Percentiles rank a stretch among this genome's conserved stretches.
These are phyloP conservation scores for Hirtodrosophila histrioides DNA, from an alignment of 2,888 invertebrate species.

Conservation along the genomic window DNA sequence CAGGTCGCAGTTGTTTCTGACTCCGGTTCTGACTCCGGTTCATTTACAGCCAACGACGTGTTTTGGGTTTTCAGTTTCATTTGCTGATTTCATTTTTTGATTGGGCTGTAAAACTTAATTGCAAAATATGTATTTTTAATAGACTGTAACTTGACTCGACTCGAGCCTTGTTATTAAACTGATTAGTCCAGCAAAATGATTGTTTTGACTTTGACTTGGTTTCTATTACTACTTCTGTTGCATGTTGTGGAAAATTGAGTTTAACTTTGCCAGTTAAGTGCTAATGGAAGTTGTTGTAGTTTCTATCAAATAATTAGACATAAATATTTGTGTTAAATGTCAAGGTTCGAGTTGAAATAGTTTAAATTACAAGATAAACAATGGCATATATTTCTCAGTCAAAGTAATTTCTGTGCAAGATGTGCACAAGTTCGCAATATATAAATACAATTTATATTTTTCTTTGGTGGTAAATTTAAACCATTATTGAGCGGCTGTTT, in stretches of 20 bases:
- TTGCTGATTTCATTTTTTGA: conserved; percentile 35
- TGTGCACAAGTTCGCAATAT: too few species aligned
- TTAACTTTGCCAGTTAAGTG: conserved; percentile 7
- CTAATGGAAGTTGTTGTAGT: conserved; percentile 3
- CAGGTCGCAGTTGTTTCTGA: conserved; percentile 17
- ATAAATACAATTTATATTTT: too few species aligned
- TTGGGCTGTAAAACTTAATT: conserved; percentile 52
- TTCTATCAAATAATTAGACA: conserved; percentile 20
- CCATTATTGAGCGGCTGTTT: too few species aligned
- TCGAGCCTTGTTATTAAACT: conserved; percentile 32
- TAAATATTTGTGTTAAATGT: conserved; percentile 10
- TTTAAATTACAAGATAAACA: background rate
- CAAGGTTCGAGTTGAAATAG: conserved; percentile 23
- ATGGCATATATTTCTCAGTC: too few species aligned
- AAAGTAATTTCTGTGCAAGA: too few species aligned
- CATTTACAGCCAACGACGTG: conserved; percentile 44
- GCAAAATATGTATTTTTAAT: conserved; percentile 56
- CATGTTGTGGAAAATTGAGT: conserved; percentile 11
- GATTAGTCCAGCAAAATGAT: conserved; percentile 39
- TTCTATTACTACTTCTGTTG: background rate
- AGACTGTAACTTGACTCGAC: conserved; percentile 14
- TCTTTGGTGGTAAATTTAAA: too few species aligned
- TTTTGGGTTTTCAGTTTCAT: conserved; percentile 15
- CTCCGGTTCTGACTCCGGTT: conserved; percentile 12
- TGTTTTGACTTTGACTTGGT: conserved; percentile 47